A percentile compares a stretch with the other conserved stretches of the same genome.
phyloP scores from a whole-genome alignment of 2,888 invertebrate species.

The Antheraea assamensis region DNA sequence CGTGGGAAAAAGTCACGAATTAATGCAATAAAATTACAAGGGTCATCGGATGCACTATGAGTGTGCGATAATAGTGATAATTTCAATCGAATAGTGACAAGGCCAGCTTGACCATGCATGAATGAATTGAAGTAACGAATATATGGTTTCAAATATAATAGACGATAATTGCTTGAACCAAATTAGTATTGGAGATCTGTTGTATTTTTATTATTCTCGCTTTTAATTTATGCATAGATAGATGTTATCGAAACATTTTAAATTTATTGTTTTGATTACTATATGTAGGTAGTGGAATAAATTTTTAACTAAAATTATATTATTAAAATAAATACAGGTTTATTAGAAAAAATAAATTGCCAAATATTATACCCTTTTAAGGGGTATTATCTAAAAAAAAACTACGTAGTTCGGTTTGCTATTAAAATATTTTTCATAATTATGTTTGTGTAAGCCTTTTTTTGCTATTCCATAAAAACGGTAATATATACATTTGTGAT shows the following conservation, averaged over 20 bases:
- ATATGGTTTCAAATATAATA: neutral
- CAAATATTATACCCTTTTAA: too few species aligned
- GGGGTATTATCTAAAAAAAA: too few species aligned
- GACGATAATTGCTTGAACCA: conserved; percentile 12
- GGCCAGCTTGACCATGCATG: conserved; percentile 9
- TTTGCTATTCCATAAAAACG: neutral
- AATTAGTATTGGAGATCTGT: conserved; percentile 1
- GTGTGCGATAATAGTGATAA: conserved; percentile 6
- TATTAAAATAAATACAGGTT: too few species aligned
- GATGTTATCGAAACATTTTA: neutral
- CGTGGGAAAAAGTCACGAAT: conserved; percentile 9
- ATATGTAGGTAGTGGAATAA: neutral
- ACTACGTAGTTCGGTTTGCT: too few species aligned
- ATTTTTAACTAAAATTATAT: neutral
- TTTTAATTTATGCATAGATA: neutral
- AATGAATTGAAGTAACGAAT: conserved; percentile 12
- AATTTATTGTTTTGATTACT: neutral
- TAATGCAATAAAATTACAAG: conserved; percentile 2
- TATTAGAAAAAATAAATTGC: too few species aligned
- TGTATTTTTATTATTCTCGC: neutral
- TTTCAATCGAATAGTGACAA: conserved; percentile 12
- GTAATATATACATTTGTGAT: too few species aligned
- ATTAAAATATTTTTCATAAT: too few species aligned
- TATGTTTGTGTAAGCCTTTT: too few species aligned
- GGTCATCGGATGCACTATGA: conserved; percentile 15